Base-by-base conservation (phyloP, 2,888 invertebrate genomes). In the Sinohyriopsis cumingii region DNA sequence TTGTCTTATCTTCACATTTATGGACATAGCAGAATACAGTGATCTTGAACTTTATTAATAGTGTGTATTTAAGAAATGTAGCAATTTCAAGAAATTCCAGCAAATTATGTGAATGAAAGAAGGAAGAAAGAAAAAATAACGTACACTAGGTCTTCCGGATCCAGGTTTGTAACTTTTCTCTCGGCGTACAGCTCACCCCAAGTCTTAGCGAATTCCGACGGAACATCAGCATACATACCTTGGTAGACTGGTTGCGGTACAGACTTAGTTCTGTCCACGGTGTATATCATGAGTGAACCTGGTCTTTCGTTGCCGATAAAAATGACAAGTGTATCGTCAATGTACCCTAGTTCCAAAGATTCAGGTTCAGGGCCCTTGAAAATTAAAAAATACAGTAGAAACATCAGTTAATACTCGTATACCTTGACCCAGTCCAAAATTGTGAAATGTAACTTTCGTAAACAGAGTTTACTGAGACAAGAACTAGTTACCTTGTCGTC, bases 251-350 rank as follows among this genome's bases (percentile, higher is more conserved):
- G 80, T 55, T 66, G 28, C 53, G 71, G 71, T 1, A 59, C 55
- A 12, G 69, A 56, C 22, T 74, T 59, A 65, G 77, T 68, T 20
- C 73, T 72, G 18, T 71, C 75, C 5, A 84, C 69, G 5, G 81
- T 78, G 72, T 83, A 85, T 5, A 84, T 76, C 22, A 74, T 70
- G 28, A 86, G 79, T 9, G 72, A 74, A 19, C 85, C 85, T 0
- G 85, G 84, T n/a, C 81, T 63, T 69, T 86, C 86, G 56, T 75
- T 79, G 3, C 83, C 85, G 9, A 85, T 73, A 64, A 86, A 79
- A 18, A 86, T 55, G 1, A 85, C 25, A 1, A 79, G 73, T 15
- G 73, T 68, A 20, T 73, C 73, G 3, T 73, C 75, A 53, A 84
- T 70, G 18, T 77, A 72, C 9, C 71, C 84, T 15, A 83, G 69